phyloP scores from a whole-genome alignment of 2,888 invertebrate genomes.

The Meliscaeva auricollis region DNA sequence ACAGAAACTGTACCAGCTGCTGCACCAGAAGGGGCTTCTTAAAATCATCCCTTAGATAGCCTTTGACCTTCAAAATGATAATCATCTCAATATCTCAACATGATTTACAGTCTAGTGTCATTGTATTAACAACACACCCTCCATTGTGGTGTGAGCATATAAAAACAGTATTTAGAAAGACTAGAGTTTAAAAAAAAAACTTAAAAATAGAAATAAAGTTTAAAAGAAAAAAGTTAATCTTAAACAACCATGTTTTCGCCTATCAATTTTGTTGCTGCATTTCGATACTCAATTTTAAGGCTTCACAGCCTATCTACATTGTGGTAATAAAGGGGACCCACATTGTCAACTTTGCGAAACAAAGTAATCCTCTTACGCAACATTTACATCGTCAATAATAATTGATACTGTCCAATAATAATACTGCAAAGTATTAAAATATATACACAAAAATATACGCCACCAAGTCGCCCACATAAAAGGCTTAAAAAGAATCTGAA shows the following conservation, averaged over 20 bases:
- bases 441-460: background rate
- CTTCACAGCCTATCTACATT: constrained; percentile 10
- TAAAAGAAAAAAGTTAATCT: constrained; percentile 39
- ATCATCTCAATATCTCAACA: constrained; percentile 31
- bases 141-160: constrained; percentile 37
- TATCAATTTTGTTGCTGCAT: constrained; percentile 14
- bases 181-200: constrained; percentile 47
- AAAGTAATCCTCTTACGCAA: constrained; percentile 63
- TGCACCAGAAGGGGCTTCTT: constrained; percentile 54
- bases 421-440: constrained; percentile 13
- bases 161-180: constrained; percentile 74
- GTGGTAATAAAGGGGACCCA: background rate
- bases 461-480: background rate
- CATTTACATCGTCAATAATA: constrained; percentile 55
- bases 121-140: constrained; percentile 52
- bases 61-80: constrained; percentile 14
- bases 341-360: background rate
- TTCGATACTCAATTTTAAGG: constrained; percentile 28
- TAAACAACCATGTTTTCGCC: constrained; percentile 38
- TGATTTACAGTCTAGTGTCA: constrained; percentile 23
- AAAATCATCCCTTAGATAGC: constrained; percentile 25
- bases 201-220: constrained; percentile 57
- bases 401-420: constrained; percentile 52
- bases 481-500: constrained; percentile 36
- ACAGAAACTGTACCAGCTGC: constrained; percentile 25